Conservation (phyloP, 2,797 vertebrate species). For the Xyrichtys novacula region DNA sequence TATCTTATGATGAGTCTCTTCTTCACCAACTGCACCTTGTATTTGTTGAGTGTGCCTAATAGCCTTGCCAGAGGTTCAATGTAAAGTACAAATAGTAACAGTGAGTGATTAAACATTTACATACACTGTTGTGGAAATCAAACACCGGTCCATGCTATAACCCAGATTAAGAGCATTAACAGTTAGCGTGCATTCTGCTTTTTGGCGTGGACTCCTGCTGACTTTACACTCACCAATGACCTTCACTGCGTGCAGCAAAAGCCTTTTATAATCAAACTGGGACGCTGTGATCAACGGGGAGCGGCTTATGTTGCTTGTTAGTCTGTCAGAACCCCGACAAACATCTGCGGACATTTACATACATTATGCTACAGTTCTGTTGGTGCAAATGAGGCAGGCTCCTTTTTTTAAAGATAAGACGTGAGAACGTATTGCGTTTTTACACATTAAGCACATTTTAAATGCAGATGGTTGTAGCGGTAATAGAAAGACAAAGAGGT, state of each 20-base stretch:
- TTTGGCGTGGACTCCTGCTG: conserved; percentile 30
- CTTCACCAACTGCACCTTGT: too few species aligned
- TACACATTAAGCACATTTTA: conserved; percentile 27
- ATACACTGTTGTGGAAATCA: conserved; percentile 9
- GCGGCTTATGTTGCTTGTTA: conserved; percentile 32
- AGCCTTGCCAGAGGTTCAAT: too few species aligned
- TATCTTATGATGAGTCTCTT: too few species aligned
- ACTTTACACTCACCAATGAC: conserved; percentile 24
- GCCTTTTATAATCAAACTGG: conserved; percentile 42
- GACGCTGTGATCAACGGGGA: conserved; percentile 39
- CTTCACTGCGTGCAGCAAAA: conserved; percentile 23
- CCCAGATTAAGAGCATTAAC: neutral
- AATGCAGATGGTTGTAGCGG: conserved; percentile 29
- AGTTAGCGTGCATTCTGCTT: neutral
- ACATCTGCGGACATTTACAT: conserved; percentile 30
- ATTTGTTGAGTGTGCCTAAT: too few species aligned
- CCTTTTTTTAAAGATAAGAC: conserved; percentile 44
- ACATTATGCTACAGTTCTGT: conserved; percentile 21
- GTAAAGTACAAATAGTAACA: too few species aligned
- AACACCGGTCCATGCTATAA: neutral
- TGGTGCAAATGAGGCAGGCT: conserved; percentile 29
- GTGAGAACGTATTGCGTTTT: conserved; percentile 21
- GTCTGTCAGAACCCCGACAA: conserved; percentile 20
- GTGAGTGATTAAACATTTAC: conserved; percentile 7
- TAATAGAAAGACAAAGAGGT: conserved; percentile 35